These are phyloP conservation scores for Alfaro cultratus DNA, from an alignment of 2,797 vertebrate genomes.

Conservation along the genomic window DNA sequence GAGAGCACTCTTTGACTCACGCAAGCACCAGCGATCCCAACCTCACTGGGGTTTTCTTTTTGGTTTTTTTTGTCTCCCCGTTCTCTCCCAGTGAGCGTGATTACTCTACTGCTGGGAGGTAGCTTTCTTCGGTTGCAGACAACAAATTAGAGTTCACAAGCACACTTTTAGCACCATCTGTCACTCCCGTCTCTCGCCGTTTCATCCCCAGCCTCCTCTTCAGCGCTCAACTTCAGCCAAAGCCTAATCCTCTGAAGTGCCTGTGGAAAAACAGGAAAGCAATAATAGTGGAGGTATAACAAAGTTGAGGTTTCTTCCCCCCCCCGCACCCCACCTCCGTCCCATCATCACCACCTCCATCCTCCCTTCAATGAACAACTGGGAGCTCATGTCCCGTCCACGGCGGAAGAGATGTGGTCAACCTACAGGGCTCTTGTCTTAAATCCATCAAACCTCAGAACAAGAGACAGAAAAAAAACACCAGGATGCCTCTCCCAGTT, in stretches of 20 bases:
- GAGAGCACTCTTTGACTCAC: slow-evolving; percentile 46
- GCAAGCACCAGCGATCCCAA: slow-evolving; percentile 56
- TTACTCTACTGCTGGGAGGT: slow-evolving; percentile 35
- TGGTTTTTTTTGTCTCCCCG: slow-evolving; percentile 3
- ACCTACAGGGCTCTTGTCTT: slow-evolving; percentile 69
- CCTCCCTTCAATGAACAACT: slow-evolving; percentile 4
- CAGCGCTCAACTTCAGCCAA: slow-evolving; percentile 67
- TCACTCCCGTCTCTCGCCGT: slow-evolving; percentile 21
- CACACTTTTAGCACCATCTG: slow-evolving; percentile 53
- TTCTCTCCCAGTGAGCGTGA: slow-evolving; percentile 29
- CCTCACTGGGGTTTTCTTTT: slow-evolving; percentile 18
- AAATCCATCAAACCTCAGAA: slow-evolving; percentile 65
- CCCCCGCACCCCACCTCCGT: too few species aligned
- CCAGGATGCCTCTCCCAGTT: slow-evolving; percentile 77
- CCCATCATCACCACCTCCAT: background rate
- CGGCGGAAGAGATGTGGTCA: slow-evolving; percentile 35
- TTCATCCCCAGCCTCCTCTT: slow-evolving; percentile 24
- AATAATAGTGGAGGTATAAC: slow-evolving; percentile 60
- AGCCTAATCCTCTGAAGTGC: slow-evolving; percentile 79
- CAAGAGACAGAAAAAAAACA: slow-evolving; percentile 64
- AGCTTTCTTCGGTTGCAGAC: slow-evolving; percentile 32
- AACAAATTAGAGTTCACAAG: slow-evolving; percentile 56
- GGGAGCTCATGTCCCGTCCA: slow-evolving; percentile 38
- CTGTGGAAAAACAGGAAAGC: slow-evolving; percentile 76
- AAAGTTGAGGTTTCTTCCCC: slow-evolving; percentile 21